Percentiles rank a stretch among this genome's conserved stretches.
These are phyloP conservation scores for Promerops cafer DNA, from an alignment of 2,113 vertebrate species.

Conservation along the genomic window DNA sequence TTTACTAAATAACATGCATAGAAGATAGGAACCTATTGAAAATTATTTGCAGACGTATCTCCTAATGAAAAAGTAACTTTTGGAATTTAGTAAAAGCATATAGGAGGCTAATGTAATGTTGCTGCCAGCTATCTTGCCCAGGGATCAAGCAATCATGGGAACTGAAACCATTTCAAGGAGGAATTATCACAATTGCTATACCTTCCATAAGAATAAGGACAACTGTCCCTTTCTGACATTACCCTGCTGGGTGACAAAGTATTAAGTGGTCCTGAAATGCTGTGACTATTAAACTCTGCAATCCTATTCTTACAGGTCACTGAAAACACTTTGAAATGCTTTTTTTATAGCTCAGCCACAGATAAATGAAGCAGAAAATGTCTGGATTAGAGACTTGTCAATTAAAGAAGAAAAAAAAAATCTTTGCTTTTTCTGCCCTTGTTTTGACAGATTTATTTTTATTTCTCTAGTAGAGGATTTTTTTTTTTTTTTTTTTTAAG, in stretches of 20 bases:
- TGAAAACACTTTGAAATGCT: constrained; percentile 1
- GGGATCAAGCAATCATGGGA: not conserved
- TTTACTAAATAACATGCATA: not conserved
- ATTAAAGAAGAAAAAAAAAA: constrained; percentile 15
- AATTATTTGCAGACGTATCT: not conserved
- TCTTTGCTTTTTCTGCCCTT: not conserved
- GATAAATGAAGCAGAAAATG: constrained; percentile 53
- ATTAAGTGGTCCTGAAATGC: not conserved
- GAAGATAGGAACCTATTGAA: not conserved
- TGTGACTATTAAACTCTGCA: not conserved
- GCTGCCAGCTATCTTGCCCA: not conserved
- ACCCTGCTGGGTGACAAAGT: not conserved
- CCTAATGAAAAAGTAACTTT: not conserved
- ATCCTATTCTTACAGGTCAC: constrained; percentile 19
- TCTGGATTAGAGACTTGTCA: not conserved
- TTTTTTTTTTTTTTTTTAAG: not conserved
- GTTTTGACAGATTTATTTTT: constrained; percentile 31
- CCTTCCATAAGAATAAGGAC: not conserved
- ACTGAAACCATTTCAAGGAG: not conserved
- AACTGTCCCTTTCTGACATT: not conserved
- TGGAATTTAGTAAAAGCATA: not conserved
- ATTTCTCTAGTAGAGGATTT: not conserved
- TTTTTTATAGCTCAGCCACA: constrained; percentile 37
- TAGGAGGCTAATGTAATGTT: not conserved
- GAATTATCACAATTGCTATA: not conserved